Conservation (phyloP, 2,797 vertebrate species). For the Sparidentex hasta region DNA sequence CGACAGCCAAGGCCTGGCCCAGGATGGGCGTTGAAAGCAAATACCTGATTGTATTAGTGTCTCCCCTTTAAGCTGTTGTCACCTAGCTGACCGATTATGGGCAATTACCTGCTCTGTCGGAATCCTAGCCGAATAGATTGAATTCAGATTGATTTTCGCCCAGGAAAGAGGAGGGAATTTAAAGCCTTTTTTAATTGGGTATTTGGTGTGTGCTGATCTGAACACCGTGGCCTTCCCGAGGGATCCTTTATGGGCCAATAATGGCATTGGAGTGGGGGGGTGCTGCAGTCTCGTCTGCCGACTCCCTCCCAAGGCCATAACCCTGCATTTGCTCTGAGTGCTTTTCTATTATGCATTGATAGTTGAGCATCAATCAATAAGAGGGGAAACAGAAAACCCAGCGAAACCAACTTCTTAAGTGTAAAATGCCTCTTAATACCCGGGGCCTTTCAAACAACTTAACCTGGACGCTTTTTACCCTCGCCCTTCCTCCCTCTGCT, state of each 20-base stretch:
- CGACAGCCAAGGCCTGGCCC: constrained; percentile 69
- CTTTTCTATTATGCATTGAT: constrained; percentile 94
- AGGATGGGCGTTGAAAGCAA: constrained; percentile 84
- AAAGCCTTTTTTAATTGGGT: constrained; percentile 93
- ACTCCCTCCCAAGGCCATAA: constrained; percentile 90
- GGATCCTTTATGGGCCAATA: constrained; percentile 92
- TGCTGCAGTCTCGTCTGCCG: constrained; percentile 87
- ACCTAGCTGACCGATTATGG: constrained; percentile 89
- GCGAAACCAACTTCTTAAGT: constrained; percentile 92
- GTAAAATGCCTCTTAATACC: constrained; percentile 93
- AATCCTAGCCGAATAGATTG: constrained; percentile 90
- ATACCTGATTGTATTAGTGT: constrained; percentile 87
- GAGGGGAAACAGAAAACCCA: constrained; percentile 90
- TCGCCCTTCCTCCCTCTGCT: constrained; percentile 77
- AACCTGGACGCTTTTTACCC: constrained; percentile 88
- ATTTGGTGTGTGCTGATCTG: constrained; percentile 92
- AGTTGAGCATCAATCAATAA: constrained; percentile 93
- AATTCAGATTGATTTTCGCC: constrained; percentile 91
- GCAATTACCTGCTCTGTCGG: constrained; percentile 91
- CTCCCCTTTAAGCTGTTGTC: constrained; percentile 89
- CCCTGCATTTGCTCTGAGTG: constrained; percentile 92
- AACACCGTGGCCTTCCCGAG: constrained; percentile 86
- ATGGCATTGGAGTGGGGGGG: constrained; percentile 85
- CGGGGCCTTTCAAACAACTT: constrained; percentile 90
- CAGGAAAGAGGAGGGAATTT: constrained; percentile 90